Evolutionary conservation across 2,113 vertebrate species (phyloP).

Genomic region (Caranx melampygus): DNA sequence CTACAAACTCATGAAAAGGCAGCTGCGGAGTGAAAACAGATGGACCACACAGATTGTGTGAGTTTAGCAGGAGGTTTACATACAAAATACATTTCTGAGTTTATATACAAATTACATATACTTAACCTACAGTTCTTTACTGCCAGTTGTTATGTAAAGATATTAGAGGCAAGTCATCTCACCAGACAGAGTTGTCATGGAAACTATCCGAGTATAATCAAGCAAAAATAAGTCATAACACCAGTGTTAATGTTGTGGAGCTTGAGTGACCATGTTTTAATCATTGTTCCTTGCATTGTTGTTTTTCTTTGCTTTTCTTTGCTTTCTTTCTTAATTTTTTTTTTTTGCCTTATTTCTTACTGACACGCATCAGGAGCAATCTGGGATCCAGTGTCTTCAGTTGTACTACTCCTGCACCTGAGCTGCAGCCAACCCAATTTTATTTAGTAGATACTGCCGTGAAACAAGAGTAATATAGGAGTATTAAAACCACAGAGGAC

Average conservation of each 20-base stretch:
- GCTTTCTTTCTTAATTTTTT: neutral
- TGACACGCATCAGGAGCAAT: neutral
- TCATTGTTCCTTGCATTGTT: neutral
- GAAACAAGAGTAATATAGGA: neutral
- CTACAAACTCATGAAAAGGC: conserved; percentile 24
- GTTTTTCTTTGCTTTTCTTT: no score
- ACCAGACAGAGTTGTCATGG: neutral
- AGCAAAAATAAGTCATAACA: no score
- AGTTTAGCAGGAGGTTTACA: neutral
- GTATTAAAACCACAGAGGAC: no score
- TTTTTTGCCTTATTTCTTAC: neutral
- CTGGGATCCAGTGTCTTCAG: neutral
- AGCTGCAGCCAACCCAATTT: neutral
- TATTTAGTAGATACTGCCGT: neutral
- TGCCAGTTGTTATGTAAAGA: neutral
- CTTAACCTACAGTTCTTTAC: neutral
- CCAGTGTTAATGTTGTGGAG: no score
- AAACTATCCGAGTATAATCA: no score
- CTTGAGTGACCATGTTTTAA: neutral
- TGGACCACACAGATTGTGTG: neutral
- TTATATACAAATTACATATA: neutral
- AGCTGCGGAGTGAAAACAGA: neutral
- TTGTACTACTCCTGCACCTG: neutral
- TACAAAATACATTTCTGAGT: neutral
- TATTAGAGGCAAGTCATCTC: neutral